phyloP scores from a whole-genome alignment of 2,113 vertebrate species.

The Phainopepla nitens region DNA sequence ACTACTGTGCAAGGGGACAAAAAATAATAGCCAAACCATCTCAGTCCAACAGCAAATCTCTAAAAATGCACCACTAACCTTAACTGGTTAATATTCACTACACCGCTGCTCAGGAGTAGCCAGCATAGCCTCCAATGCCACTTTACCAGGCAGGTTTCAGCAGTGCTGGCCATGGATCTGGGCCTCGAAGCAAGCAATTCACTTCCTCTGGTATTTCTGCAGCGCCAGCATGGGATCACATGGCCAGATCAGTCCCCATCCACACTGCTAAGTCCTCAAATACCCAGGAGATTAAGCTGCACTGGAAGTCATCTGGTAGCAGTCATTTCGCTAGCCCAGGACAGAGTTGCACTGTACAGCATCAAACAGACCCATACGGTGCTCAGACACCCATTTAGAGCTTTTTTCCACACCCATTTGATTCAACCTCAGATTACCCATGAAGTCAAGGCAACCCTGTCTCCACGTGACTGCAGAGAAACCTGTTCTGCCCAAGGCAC shows the following conservation, averaged over 20 bases:
- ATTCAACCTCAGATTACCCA: not conserved
- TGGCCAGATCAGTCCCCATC: not conserved
- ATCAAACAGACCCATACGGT: not conserved
- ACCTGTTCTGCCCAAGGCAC: not conserved
- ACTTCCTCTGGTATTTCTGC: conserved; percentile 11
- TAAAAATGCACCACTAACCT: not conserved
- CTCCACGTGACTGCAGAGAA: not conserved
- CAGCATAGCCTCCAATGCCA: not conserved
- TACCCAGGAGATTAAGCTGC: conserved; percentile 9
- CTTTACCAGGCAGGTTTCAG: not conserved
- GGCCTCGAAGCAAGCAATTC: not conserved
- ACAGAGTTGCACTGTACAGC: not conserved
- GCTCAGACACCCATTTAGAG: not conserved
- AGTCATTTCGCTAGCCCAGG: not conserved
- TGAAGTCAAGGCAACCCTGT: not conserved
- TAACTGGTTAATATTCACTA: not conserved
- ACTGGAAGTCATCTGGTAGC: conserved; percentile 38
- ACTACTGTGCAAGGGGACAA: not conserved
- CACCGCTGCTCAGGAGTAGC: not conserved
- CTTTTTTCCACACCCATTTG: not conserved
- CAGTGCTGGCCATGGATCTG: not conserved
- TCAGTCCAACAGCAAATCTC: not conserved
- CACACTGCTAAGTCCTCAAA: conserved; percentile 3
- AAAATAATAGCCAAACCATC: not conserved
- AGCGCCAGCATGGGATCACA: not conserved